Conservation (phyloP, 2,888 invertebrate species). For the Chymomyza fuscimana region DNA sequence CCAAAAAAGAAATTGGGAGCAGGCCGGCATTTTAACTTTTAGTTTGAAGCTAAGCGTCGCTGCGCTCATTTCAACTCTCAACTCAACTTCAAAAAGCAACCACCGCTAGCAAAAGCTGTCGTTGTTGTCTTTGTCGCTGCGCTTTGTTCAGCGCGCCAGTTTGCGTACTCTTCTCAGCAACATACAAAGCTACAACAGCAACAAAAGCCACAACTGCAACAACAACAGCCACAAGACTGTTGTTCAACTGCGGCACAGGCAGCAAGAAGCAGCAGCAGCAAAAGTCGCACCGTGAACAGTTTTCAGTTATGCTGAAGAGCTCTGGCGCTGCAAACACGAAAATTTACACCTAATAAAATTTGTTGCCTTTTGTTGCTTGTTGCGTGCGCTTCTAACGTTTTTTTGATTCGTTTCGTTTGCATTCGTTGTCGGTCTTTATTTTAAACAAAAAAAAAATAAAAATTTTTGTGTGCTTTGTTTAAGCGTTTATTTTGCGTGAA, state of each 20-base stretch:
- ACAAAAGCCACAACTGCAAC: constrained; percentile 28
- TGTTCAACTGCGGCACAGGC: constrained; percentile 16
- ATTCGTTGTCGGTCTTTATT: constrained; percentile 7
- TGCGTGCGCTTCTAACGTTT: constrained; percentile 7
- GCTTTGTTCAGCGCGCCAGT: constrained; percentile 26
- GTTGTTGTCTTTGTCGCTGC: constrained; percentile 33
- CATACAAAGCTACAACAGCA: constrained; percentile 27
- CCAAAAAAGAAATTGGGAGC: constrained; percentile 4
- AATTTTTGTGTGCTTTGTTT: constrained; percentile 8
- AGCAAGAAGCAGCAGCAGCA: constrained; percentile 11
- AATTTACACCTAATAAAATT: constrained; percentile 35
- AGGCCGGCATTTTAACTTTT: background rate
- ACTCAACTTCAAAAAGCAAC: constrained; percentile 49
- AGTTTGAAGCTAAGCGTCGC: constrained; percentile 2
- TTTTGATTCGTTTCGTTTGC: background rate
- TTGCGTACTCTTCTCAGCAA: constrained; percentile 45
- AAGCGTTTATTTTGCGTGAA: constrained; percentile 20
- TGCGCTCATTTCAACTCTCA: background rate
- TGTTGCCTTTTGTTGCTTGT: constrained; percentile 4
- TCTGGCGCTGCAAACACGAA: constrained; percentile 78
- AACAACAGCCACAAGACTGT: constrained; percentile 7
- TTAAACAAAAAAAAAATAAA: background rate
- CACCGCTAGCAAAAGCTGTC: constrained; percentile 30
- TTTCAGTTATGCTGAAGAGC: constrained; percentile 78
- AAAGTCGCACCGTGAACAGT: constrained; percentile 27